These are phyloP conservation scores for Acanthornis magna DNA, from an alignment of 2,797 vertebrate genomes.

Conservation along the genomic window DNA sequence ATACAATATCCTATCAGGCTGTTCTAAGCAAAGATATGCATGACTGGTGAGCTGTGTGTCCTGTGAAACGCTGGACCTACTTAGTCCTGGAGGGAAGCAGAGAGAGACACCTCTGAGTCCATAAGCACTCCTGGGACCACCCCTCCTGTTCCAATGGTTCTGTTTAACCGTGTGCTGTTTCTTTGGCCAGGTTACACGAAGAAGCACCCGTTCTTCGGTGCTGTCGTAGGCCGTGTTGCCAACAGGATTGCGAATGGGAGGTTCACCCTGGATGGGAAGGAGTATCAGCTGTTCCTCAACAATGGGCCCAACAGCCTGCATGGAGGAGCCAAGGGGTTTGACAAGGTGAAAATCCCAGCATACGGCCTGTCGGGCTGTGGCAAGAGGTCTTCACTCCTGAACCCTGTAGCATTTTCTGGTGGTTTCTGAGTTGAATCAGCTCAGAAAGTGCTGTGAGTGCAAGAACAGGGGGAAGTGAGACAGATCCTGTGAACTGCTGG, in stretches of 20 bases:
- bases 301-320: conserved; percentile 90
- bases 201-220: conserved; percentile 88
- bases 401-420: neutral
- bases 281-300: conserved; percentile 85
- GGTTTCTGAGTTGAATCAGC: neutral
- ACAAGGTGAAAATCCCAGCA: conserved; percentile 80
- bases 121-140: neutral
- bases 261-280: conserved; percentile 80
- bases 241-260: conserved; percentile 87
- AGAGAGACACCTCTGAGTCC: neutral
- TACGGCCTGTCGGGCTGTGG: neutral
- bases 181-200: conserved; percentile 81
- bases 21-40: neutral
- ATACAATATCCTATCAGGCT: neutral
- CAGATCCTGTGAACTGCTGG: neutral
- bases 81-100: neutral
- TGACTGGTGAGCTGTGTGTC: neutral
- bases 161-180: accelerated
- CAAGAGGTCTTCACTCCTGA: neutral
- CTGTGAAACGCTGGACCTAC: accelerated
- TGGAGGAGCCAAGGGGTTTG: conserved; percentile 89
- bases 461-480: neutral
- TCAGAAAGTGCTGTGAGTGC: neutral
- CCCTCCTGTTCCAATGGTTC: accelerated
- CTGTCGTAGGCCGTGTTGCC: conserved; percentile 88